Evolutionary conservation across 2,888 invertebrate genomes (phyloP), one percentile per base, ranked within the genome.

Genomic region (Baronia brevicornis): DNA sequence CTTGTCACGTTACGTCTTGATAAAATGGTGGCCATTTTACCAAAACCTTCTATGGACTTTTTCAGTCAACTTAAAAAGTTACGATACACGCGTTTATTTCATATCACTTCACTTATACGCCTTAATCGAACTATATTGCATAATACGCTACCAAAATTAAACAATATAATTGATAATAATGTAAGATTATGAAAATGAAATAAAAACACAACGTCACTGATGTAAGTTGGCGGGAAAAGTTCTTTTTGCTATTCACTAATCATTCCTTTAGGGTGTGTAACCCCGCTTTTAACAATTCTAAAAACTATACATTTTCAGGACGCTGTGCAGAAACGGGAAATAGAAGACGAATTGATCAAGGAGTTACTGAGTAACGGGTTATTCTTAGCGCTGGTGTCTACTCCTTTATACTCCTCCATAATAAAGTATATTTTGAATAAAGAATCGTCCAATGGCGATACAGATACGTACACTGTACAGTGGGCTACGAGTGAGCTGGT

Each of bases 331-430:
- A 50, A 51, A 1, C 44, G 55, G 36, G 58, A 64, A 39, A 57
- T 80, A 14, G 78, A 78, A 14, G 70, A 72, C 1, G 67, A 71
- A 1, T 47, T 85, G 5, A 59, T 79, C 18, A 70, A 62, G 27
- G 70, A 72, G 37, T 47, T 84, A 2, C 52, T 85, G 5, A 73
- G 82, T 33, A 64, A 52, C 31, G 63, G 65, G 2, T 51, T 84
- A 57, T 71, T 84, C 24, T 48, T 66, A 3, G 61, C 63, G 33
- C 51, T 84, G 5, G 79, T 85, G 0, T 42, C 64, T 3, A 74
- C 72, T 3, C 63, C 69, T 0, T 31, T 82, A 1, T 84, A 78
- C 43, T 35, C 66, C 0, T 46, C 55, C 15, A 46, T 79, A 5
- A 49, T 73, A 1, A 62, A 60, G 38, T 77, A 63, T 39, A 56